These are phyloP conservation scores for Ammodytes marinus DNA, from an alignment of 2,113 vertebrate genomes.

Conservation along the genomic window DNA sequence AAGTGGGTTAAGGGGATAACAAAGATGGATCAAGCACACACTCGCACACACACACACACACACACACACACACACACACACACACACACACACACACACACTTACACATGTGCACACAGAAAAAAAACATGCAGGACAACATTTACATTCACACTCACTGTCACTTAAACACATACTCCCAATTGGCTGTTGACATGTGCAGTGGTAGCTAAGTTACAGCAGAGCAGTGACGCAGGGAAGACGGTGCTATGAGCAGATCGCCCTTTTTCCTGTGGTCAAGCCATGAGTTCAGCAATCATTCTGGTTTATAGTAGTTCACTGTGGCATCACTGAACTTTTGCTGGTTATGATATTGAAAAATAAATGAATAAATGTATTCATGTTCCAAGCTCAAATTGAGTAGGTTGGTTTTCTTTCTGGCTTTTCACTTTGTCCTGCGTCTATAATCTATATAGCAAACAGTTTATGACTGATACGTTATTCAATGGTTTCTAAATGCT, in stretches of 20 bases:
- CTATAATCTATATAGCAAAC: not conserved
- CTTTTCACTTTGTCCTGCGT: not conserved
- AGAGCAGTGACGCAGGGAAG: conserved; percentile 5
- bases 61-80: conserved; percentile 29
- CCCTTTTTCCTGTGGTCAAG: conserved; percentile 9
- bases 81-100: conserved; percentile 26
- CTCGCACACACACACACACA: conserved; percentile 5
- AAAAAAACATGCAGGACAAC: not conserved
- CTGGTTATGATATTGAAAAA: conserved; percentile 7
- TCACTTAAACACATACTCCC: conserved; percentile 17
- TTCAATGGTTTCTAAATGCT: conserved; percentile 1
- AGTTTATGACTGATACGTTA: not conserved
- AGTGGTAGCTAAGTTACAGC: conserved; percentile 48
- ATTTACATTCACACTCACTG: too few relatives aligned
- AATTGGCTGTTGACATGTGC: conserved; percentile 58
- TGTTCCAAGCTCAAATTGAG: not conserved
- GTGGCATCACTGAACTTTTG: conserved; percentile 5
- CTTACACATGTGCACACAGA: not conserved
- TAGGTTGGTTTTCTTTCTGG: not conserved
- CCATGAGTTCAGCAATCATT: conserved; percentile 24
- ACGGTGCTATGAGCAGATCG: conserved; percentile 30
- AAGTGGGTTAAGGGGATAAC: conserved; percentile 76
- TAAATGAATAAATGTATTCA: not conserved
- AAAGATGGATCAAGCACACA: conserved; percentile 51
- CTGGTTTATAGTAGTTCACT: not conserved